phyloP scores from a whole-genome alignment of 2,797 vertebrate species.

The Schizopygopsis pylzovi region DNA sequence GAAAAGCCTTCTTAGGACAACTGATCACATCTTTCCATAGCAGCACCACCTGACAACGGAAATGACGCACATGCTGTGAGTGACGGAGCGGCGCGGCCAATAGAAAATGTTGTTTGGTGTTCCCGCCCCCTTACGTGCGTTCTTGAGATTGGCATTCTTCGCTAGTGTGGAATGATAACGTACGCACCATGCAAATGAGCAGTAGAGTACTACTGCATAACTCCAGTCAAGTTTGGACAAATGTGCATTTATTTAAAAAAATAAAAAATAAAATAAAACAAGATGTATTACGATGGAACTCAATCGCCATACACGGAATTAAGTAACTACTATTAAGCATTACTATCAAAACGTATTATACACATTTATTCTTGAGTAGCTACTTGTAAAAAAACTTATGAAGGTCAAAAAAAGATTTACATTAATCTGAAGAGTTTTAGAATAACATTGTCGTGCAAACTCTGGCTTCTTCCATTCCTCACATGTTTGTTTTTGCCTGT shows the following conservation, averaged over 20 bases:
- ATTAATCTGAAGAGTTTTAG: not conserved
- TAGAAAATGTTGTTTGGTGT: slow-evolving; percentile 35
- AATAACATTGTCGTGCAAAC: not conserved
- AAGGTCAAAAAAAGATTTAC: not conserved
- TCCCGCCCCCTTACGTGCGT: slow-evolving; percentile 16
- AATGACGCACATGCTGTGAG: slow-evolving; percentile 86
- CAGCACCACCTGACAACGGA: slow-evolving; percentile 97
- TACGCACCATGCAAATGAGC: slow-evolving; percentile 9
- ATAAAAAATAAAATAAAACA: not conserved
- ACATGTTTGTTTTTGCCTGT: not conserved
- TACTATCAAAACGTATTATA: not conserved
- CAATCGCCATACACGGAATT: not conserved
- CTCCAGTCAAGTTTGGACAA: not conserved
- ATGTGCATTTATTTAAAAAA: not conserved
- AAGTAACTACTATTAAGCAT: not conserved
- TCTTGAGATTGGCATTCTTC: slow-evolving; percentile 29
- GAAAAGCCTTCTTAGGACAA: slow-evolving; percentile 79
- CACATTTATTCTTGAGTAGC: not conserved
- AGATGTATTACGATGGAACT: not conserved
- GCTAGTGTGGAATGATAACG: slow-evolving; percentile 22
- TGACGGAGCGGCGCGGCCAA: slow-evolving; percentile 73
- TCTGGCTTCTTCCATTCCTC: not conserved
- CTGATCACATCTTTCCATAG: slow-evolving; percentile 90
- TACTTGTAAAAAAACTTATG: not conserved
- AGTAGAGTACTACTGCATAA: slow-evolving; percentile 17